phyloP scores from a whole-genome alignment of 1,140 invertebrate genomes.

The Drosophila sucinea region DNA sequence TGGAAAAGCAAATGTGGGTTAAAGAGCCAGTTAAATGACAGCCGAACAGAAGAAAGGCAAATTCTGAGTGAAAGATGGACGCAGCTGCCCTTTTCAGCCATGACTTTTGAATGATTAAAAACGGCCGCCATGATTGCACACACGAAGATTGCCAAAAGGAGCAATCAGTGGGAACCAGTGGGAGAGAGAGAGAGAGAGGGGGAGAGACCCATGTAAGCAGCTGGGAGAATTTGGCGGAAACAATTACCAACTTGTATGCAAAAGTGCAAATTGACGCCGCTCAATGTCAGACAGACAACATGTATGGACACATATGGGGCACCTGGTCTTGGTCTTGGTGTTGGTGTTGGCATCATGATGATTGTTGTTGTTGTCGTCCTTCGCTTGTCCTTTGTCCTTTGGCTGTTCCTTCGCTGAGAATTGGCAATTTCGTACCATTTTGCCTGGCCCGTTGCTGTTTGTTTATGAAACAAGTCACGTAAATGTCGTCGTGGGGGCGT shows the following conservation, averaged over 20 bases:
- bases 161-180: background rate
- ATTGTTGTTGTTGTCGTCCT: background rate
- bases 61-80: conserved; percentile 26
- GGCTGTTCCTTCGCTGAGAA: conserved; percentile 20
- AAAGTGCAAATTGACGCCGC: conserved; percentile 68
- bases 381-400: conserved; percentile 27
- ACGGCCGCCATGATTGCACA: conserved; percentile 38
- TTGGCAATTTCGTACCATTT: conserved; percentile 76
- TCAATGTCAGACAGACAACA: conserved; percentile 56
- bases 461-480: conserved; percentile 81
- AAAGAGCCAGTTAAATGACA: conserved; percentile 55
- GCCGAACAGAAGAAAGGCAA: conserved; percentile 17
- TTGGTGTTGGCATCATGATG: background rate
- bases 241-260: conserved; percentile 79
- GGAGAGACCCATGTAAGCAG: conserved; percentile 36
- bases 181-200: background rate
- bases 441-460: conserved; percentile 63
- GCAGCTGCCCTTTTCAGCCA: conserved; percentile 42
- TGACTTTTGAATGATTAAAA: conserved; percentile 75
- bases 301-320: conserved; percentile 32
- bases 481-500: conserved; percentile 69
- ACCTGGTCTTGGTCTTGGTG: conserved; percentile 24
- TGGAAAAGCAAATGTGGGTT: conserved; percentile 46
- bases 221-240: conserved; percentile 68
- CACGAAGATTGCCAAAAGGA: background rate